These are phyloP conservation scores for Cepaea nemoralis DNA, from an alignment of 1,140 invertebrate species.

Conservation along the genomic window DNA sequence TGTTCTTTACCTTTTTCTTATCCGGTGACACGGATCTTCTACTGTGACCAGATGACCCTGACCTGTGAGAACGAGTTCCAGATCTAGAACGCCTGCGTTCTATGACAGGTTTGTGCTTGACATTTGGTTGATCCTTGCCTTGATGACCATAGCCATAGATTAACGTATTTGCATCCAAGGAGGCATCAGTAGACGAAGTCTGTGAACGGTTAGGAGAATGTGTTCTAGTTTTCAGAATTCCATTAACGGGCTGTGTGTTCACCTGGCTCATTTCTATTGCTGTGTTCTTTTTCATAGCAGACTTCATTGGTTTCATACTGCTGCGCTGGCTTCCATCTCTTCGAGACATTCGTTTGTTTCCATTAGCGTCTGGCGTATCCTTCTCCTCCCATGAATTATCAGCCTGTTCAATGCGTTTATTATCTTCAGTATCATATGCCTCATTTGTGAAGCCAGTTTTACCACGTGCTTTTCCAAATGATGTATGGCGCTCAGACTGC, in stretches of 20 bases:
- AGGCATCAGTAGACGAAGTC: conserved; percentile 21
- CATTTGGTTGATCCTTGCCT: conserved; percentile 34
- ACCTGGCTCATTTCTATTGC: conserved; percentile 35
- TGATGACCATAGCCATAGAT: conserved; percentile 19
- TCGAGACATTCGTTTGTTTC: conserved; percentile 15
- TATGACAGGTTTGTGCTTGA: conserved; percentile 24
- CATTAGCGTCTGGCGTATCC: background rate
- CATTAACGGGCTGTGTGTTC: conserved; percentile 5
- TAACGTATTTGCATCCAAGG: conserved; percentile 32
- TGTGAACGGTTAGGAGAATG: conserved; percentile 33
- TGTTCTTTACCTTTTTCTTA: conserved; percentile 18
- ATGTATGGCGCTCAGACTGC: conserved; percentile 22
- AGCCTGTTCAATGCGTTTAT: background rate
- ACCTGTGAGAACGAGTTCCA: conserved; percentile 31
- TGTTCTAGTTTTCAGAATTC: conserved; percentile 36
- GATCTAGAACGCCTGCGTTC: conserved; percentile 32
- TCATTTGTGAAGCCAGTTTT: conserved; percentile 30
- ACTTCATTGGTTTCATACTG: conserved; percentile 5
- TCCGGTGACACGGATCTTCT: conserved; percentile 21
- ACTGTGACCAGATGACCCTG: conserved; percentile 29
- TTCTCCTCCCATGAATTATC: conserved; percentile 16
- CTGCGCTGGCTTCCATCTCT: background rate
- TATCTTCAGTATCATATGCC: background rate
- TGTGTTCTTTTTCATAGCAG: conserved; percentile 26
- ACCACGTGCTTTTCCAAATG: conserved; percentile 3